A percentile compares a stretch with the other conserved stretches of the same genome.
phyloP scores from a whole-genome alignment of 2,888 invertebrate genomes.

The Cheiracanthium punctorium region DNA sequence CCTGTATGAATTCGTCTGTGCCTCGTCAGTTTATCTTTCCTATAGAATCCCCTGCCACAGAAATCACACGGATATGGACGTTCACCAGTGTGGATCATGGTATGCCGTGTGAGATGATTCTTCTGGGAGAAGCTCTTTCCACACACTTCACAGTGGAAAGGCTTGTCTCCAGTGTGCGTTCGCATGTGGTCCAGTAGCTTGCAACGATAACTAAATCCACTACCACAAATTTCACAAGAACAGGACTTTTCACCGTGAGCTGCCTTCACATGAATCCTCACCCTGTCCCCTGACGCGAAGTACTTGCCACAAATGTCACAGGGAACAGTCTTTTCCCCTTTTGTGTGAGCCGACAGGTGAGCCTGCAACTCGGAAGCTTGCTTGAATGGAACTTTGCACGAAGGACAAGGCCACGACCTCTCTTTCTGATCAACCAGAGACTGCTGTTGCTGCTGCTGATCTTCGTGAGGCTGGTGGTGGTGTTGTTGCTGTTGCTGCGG shows the following conservation, averaged over 20 bases:
- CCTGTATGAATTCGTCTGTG: conserved; percentile 72
- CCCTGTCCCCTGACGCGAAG: conserved; percentile 72
- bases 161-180: conserved; percentile 73
- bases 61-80: conserved; percentile 73
- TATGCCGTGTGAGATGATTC: conserved; percentile 73
- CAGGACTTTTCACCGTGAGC: conserved; percentile 73
- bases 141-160: conserved; percentile 73
- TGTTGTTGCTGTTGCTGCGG: conserved; percentile 26
- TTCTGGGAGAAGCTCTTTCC: conserved; percentile 73
- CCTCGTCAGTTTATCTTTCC: conserved; percentile 73
- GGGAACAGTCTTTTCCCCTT: conserved; percentile 72
- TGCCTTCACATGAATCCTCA: conserved; percentile 72
- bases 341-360: conserved; percentile 72
- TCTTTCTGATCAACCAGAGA: conserved; percentile 26
- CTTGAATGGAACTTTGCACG: conserved; percentile 73
- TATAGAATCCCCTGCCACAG: conserved; percentile 73
- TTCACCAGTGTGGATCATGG: conserved; percentile 74
- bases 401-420: conserved; percentile 72
- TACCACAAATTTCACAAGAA: conserved; percentile 73
- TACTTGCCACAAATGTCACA: conserved; percentile 73
- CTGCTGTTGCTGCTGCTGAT: conserved; percentile 34
- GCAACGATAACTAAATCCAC: conserved; percentile 73
- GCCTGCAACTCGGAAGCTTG: conserved; percentile 73
- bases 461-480: conserved; percentile 20
- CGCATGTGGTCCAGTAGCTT: conserved; percentile 73